Percentiles rank a stretch among this genome's conserved stretches.
Evolutionary conservation across 1,140 invertebrate genomes (phyloP).

Genomic region (Cherax quadricarinatus): DNA sequence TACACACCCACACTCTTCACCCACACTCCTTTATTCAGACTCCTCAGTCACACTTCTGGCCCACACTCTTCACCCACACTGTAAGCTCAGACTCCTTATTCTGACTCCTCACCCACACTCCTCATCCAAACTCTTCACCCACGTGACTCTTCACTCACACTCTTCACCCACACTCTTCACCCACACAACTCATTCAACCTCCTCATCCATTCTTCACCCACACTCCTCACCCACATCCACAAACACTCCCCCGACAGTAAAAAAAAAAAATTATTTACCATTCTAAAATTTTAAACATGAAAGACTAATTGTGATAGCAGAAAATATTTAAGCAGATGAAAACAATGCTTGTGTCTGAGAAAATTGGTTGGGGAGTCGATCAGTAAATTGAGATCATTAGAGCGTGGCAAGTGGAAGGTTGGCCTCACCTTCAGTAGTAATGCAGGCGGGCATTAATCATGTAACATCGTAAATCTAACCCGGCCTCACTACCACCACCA

Average conservation of each 20-base stretch:
- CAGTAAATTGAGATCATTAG: constrained; percentile 4
- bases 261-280: too few relatives aligned
- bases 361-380: background rate
- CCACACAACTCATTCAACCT: too few relatives aligned
- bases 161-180: too few relatives aligned
- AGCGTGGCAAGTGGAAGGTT: background rate
- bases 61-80: too few relatives aligned
- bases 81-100: too few relatives aligned
- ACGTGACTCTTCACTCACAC: background rate
- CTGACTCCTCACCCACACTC: background rate
- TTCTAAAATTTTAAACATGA: too few relatives aligned
- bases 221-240: background rate
- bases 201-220: background rate
- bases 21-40: background rate
- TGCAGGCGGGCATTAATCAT: background rate
- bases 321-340: too few relatives aligned
- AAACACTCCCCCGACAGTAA: too few relatives aligned
- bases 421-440: background rate
- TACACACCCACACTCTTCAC: too few relatives aligned
- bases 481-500: background rate
- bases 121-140: background rate
- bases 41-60: too few relatives aligned
- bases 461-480: background rate
- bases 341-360: background rate
- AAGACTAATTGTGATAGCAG: too few relatives aligned